Conservation (phyloP, 53 echinoderm and acorn worm genomes). For the Holothuria scabra region DNA sequence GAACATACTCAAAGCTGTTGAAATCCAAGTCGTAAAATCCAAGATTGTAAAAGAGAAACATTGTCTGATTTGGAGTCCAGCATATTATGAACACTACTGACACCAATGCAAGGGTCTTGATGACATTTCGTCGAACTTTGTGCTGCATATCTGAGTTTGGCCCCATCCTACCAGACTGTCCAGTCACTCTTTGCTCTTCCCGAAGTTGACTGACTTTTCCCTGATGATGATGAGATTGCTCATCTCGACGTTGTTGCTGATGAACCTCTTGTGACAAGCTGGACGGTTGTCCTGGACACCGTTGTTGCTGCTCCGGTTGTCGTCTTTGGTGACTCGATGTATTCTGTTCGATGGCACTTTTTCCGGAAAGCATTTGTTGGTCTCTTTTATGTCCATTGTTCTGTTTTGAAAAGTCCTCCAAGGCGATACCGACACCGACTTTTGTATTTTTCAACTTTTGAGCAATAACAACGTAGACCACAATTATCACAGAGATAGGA, state of each 20-base stretch:
- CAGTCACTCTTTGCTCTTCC: too few relatives aligned
- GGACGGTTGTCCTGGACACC: too few relatives aligned
- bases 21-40: conserved; percentile 44
- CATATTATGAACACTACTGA: conserved; percentile 36
- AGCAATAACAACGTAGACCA: conserved; percentile 41
- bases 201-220: too few relatives aligned
- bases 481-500: conserved; percentile 57
- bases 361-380: too few relatives aligned
- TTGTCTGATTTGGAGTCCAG: conserved; percentile 49
- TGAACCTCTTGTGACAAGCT: too few relatives aligned
- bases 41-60: conserved; percentile 45
- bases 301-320: too few relatives aligned
- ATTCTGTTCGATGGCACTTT: too few relatives aligned
- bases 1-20: conserved; percentile 30
- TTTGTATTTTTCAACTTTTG: not conserved
- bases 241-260: too few relatives aligned
- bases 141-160: not conserved
- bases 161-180: too few relatives aligned
- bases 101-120: conserved; percentile 51
- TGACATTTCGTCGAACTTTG: conserved; percentile 40
- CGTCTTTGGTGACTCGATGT: too few relatives aligned
- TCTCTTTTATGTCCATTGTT: too few relatives aligned
- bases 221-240: too few relatives aligned
- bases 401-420: not conserved
- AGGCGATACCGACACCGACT: not conserved